Base-by-base conservation (phyloP, 1,140 invertebrate genomes). In the Mycetomoellerius zeteki region DNA sequence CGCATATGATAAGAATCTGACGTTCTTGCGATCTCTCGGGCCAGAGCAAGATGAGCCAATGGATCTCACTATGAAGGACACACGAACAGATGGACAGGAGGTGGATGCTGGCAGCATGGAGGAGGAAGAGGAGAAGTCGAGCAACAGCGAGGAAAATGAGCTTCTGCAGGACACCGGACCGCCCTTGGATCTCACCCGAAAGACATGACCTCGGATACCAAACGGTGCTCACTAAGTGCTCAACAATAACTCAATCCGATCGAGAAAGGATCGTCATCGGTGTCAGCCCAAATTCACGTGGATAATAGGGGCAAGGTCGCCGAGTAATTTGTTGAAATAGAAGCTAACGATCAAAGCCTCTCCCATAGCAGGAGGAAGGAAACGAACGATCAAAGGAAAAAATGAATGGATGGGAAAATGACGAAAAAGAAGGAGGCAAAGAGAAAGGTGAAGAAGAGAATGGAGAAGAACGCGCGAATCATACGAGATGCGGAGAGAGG, bases 11-110 rank as follows among this genome's bases (percentile, higher is more conserved):
- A 94, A 95, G 86, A 93, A 92, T 64, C 27, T 95, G 2, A 93
- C 94, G 21, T 94, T 93, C 52, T 72, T 95, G 33, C 91, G 93
- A 54, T 94, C 94, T 0, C 80, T 95, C 27, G 95, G 95, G 16
- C 95, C 95, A 0, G 95, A 95, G 47, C 95, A 95, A 81, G 97
- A 98, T 0, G 96, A 97, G 86, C 98, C 97, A 1, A 98, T 98
- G 87, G 97, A 98, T 93, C 94, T 98, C 27, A 97, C 97, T 16
- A 96, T 97, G 87, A 97, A 97, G 93, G 96, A 96, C 3, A 95
- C 50, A 96, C 96, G 30, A 93, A 96, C 50, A 86, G 96, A 89
- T 94, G 96, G 88, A 94, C 94, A 33, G 54, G 89, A 84, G 21
- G 80, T 24, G 37, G 89, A 88, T 33, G 65, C 86, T 30, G 86